Evolutionary conservation across 2,888 invertebrate species (phyloP).

Genomic region (Bursaphelenchus okinawaensis): DNA sequence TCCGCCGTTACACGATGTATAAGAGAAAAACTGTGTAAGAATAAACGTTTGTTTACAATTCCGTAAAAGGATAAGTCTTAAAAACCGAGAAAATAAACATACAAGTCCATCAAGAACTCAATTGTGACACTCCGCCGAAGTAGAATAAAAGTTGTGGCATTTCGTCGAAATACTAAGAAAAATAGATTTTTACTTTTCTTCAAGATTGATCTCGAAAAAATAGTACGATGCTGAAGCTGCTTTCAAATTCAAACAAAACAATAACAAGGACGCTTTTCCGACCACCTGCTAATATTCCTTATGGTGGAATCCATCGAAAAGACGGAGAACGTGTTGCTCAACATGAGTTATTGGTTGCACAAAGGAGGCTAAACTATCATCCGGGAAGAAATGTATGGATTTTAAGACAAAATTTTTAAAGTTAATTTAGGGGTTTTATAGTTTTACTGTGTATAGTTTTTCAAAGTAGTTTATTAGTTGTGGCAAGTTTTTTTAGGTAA

Average conservation of each 20-base stretch:
- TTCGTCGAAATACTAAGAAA: too few species aligned
- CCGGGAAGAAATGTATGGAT: constrained; percentile 56
- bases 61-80: too few species aligned
- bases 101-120: too few species aligned
- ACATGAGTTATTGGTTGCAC: constrained; percentile 52
- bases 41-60: too few species aligned
- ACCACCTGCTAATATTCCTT: constrained; percentile 51
- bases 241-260: not conserved
- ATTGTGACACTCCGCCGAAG: too few species aligned
- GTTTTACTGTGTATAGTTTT: not conserved
- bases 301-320: constrained; percentile 50
- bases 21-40: too few species aligned
- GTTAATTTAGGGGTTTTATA: not conserved
- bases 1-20: too few species aligned
- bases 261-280: not conserved
- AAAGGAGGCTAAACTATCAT: constrained; percentile 54
- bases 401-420: not conserved
- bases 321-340: constrained; percentile 42
- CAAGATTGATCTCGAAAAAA: too few species aligned
- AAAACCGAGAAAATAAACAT: too few species aligned
- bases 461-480: not conserved
- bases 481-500: constrained; percentile 32
- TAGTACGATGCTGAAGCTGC: not conserved
- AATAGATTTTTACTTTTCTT: too few species aligned
- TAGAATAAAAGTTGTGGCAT: too few species aligned